Evolutionary conservation across 2,797 vertebrate genomes (phyloP).

Genomic region (Anableps anableps): DNA sequence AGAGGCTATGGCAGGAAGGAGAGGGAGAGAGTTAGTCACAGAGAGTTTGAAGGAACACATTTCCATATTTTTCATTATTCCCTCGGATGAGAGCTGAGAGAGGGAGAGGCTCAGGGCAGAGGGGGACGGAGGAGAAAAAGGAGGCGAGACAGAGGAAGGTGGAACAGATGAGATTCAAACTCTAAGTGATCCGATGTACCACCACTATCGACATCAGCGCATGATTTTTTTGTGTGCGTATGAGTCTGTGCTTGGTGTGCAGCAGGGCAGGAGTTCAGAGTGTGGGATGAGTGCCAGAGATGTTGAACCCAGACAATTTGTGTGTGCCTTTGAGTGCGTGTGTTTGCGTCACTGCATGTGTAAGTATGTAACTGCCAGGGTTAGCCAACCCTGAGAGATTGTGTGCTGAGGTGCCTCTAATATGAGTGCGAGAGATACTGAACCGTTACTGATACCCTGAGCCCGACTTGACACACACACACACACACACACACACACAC

Average conservation of each 20-base stretch:
- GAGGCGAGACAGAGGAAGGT: conserved; percentile 19
- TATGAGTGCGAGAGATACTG: conserved; percentile 75
- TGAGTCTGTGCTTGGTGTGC: conserved; percentile 55
- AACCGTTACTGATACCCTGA: conserved; percentile 78
- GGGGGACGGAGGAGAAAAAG: conserved; percentile 29
- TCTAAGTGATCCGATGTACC: conserved; percentile 67
- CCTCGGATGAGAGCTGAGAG: conserved; percentile 72
- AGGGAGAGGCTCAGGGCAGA: conserved; percentile 50
- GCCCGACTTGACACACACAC: conserved; percentile 56
- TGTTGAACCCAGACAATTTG: conserved; percentile 59
- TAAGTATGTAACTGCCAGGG: conserved; percentile 69
- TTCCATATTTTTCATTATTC: conserved; percentile 84
- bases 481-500: conserved; percentile 27
- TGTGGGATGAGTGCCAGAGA: conserved; percentile 53
- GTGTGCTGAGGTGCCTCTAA: conserved; percentile 78
- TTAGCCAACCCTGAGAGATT: conserved; percentile 77
- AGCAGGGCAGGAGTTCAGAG: conserved; percentile 73
- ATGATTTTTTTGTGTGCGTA: conserved; percentile 43
- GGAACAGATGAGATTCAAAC: conserved; percentile 56
- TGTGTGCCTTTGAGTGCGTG: conserved; percentile 21
- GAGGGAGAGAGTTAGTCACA: conserved; percentile 72
- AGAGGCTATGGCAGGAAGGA: conserved; percentile 33
- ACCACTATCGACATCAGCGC: conserved; percentile 63
- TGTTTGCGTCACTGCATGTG: conserved; percentile 57
- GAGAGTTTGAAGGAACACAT: conserved; percentile 74